Percentiles rank a stretch among this genome's conserved stretches.
Conservation (phyloP, 2,888 invertebrate genomes). For the Hemistola chrysoprasaria region DNA sequence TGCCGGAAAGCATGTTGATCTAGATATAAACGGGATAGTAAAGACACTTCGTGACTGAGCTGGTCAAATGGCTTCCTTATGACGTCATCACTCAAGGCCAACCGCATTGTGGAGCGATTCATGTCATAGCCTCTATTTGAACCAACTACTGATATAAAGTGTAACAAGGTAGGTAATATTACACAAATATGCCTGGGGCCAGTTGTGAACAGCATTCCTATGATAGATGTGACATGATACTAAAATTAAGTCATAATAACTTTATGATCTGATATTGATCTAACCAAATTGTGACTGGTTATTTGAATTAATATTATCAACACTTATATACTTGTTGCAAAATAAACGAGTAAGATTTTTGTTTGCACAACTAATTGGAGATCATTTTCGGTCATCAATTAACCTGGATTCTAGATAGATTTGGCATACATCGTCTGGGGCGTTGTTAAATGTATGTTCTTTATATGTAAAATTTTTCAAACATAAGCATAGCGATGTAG, state of each 20-base stretch:
- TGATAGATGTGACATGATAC: conserved; percentile 5
- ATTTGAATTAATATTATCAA: too few relatives aligned
- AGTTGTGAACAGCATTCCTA: conserved; percentile 7
- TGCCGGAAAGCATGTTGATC: conserved; percentile 14
- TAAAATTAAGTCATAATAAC: conserved; percentile 14
- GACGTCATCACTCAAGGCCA: conserved; percentile 50
- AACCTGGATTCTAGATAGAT: too few relatives aligned
- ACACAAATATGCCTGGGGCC: conserved; percentile 18
- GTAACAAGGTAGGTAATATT: conserved; percentile 6
- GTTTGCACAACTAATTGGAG: too few relatives aligned
- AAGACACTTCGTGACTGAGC: conserved; percentile 43
- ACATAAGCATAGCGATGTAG: too few relatives aligned
- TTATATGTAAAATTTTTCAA: too few relatives aligned
- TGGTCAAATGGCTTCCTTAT: conserved; percentile 54
- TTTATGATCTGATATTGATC: conserved; percentile 2
- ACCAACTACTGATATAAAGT: conserved; percentile 1
- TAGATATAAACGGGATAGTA: conserved; percentile 18
- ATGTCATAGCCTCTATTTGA: conserved; percentile 19
- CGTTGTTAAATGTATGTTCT: too few relatives aligned
- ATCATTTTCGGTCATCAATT: too few relatives aligned
- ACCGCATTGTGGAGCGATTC: conserved; percentile 43
- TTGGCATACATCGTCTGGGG: too few relatives aligned
- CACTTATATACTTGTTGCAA: too few relatives aligned
- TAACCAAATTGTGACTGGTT: too few relatives aligned
- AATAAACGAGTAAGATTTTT: too few relatives aligned